These are phyloP conservation scores for Sparus aurata DNA, from an alignment of 2,797 vertebrate species.

Conservation along the genomic window DNA sequence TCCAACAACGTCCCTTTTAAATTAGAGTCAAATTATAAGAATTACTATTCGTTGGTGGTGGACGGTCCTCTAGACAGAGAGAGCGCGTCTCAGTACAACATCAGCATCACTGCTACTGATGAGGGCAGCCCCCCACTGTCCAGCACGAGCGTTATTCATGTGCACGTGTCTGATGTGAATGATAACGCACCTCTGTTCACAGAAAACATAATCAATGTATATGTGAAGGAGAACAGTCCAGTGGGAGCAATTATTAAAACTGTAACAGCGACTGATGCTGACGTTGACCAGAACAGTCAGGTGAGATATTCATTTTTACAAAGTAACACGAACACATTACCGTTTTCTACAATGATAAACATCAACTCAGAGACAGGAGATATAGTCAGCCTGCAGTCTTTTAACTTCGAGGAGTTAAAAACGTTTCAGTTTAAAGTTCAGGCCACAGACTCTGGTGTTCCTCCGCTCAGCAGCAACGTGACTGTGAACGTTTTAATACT, in stretches of 20 bases:
- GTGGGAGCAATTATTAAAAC: conserved; percentile 74
- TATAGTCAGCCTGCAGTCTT: no score
- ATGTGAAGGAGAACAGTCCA: conserved; percentile 85
- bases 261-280: conserved; percentile 78
- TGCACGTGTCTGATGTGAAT: no score
- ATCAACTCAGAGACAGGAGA: conserved; percentile 33
- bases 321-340: conserved; percentile 4
- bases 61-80: conserved; percentile 70
- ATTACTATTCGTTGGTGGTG: conserved; percentile 76
- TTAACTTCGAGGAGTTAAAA: no score
- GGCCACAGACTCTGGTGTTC: no score
- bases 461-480: no score
- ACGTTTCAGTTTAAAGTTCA: no score
- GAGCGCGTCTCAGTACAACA: conserved; percentile 39
- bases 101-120: conserved; percentile 69
- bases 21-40: conserved; percentile 75
- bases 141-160: conserved; percentile 21
- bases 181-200: conserved; percentile 80
- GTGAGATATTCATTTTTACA: conserved; percentile 76
- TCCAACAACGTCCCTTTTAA: conserved; percentile 43
- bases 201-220: conserved; percentile 71
- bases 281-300: conserved; percentile 74
- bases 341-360: conserved; percentile 53
- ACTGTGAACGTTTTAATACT: no score
- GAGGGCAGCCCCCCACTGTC: conserved; percentile 58